Evolutionary conservation across 2,888 invertebrate genomes (phyloP), one percentile per base, ranked within the genome.

Genomic region (Drosophila longiperda): DNA sequence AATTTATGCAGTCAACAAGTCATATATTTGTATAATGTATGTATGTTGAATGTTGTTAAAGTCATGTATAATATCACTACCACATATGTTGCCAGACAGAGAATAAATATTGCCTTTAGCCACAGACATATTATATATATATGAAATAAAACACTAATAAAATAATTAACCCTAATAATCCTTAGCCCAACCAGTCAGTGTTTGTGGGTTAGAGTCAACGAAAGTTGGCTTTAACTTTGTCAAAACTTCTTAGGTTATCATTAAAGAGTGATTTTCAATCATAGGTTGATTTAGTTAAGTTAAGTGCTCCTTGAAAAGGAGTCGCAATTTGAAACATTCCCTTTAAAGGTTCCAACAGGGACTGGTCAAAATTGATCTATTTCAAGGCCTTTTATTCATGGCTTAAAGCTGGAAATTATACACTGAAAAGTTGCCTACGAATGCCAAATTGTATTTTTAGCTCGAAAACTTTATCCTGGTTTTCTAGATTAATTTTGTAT

Each of bases 1-100:
- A 83, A 85, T 87, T 81, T 85, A 85, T 83, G 73, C 71, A 55
- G 66, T 60, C 59, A 73, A 78, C 75, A 72, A 50, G 80, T 64
- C 80, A 66, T 68, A 78, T 78, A 15, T 32, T 6, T 7, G 15
- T 15, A 23, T 15, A 6, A 29, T 29, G 7, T 23, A 23, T 45
- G 15, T 38, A 26, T 55, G 73, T 58, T 73, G 65, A 67, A 73
- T 58, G 53, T 65, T 73, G 63, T 61, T 45, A 29, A 12, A 58
- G 29, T 52, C 32, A 38, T 59, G 36, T 48, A 49, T 45, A 73
- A 73, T 61, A 50, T 60, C 38, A 55, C 32, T 49, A 42, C 50
- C 57, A 42, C 69, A 69, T 60, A n/a, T 36, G 55, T 57, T 23
- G 55, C 32, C 33, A 68, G 52, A 45, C 36, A 58, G 26, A 62